Percentiles rank a stretch among this genome's conserved stretches.
Conservation (phyloP, 92 coral and sea anemone genomes). For the Parazoanthus atlanticus region DNA sequence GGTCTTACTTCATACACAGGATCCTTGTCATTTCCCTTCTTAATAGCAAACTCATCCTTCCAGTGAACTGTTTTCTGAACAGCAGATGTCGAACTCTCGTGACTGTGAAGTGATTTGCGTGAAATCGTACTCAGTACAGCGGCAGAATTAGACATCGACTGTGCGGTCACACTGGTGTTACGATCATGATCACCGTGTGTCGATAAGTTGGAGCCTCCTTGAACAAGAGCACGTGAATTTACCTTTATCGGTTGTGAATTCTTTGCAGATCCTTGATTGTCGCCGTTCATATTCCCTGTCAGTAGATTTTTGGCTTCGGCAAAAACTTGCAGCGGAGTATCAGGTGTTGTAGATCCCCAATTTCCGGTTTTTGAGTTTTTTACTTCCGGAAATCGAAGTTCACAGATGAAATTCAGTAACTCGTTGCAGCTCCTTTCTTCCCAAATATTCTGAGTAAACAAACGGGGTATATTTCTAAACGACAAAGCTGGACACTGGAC, state of each 20-base stretch:
- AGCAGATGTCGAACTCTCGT: not conserved
- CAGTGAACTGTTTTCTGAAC: not conserved
- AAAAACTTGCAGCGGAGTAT: not conserved
- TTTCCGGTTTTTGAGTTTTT: conserved; percentile 2
- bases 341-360: not conserved
- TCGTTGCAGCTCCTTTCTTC: conserved; percentile 11
- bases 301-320: not conserved
- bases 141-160: not conserved
- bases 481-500: conserved; percentile 5
- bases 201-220: not conserved
- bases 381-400: conserved; percentile 31
- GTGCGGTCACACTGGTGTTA: not conserved
- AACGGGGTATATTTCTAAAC: not conserved
- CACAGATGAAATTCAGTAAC: conserved; percentile 19
- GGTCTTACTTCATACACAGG: not conserved
- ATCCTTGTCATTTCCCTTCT: not conserved
- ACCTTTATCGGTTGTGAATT: not conserved
- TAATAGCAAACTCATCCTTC: not conserved
- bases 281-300: not conserved
- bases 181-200: not conserved
- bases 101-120: not conserved
- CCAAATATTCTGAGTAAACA: not conserved
- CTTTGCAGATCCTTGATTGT: too few relatives aligned
- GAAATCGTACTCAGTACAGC: not conserved
- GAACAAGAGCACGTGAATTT: not conserved